Base-by-base conservation (phyloP, 2,797 vertebrate genomes). In the Peromyscus attwateri region DNA sequence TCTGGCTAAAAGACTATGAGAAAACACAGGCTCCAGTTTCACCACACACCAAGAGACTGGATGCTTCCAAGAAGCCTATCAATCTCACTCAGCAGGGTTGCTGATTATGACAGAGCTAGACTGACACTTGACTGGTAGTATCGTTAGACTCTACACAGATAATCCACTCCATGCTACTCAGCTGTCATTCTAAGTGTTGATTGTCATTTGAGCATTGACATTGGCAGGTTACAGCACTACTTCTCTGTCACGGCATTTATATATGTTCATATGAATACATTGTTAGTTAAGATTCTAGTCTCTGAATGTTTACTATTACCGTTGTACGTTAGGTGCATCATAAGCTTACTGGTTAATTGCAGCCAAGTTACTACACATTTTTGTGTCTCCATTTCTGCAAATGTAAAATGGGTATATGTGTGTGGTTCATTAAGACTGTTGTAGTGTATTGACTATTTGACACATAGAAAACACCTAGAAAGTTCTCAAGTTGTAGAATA, bases 301-400 rank as follows among this genome's bases (percentile, higher is more conserved):
- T 92, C 31, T 93, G 27, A 70, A 82, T 34, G 5, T 31, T 87
- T 43, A 76, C 11, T 71, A 34, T 76, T 57, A 84, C 37, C 64
- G 70, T 73, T 62, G 2, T 49, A 70, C 76, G 64, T 88, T 31
- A 60, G 46, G 1, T 40, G 5, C 2, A 25, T 60, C 46, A 23
- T 16, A 37, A 40, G 10, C 8, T 83, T 93, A 10, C 1, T 34
- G 4, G 89, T 43, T 83, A 55, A 75, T 52, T 79, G 52, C 64
- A 0, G 9, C 31, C 10, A 95, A 94, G 8, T 80, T 73, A 77
- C 1, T 93, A 52, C 43, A 27, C 16, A 29, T 68, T 83, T 95
- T 40, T 82, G 11, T 68, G 31, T 17, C 87, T 96, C 60, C 62
- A 19, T 95, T 93, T 80, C 6, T 62, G 52, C 23, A 96, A 60